Evolutionary conservation across 1,140 invertebrate species (phyloP), one percentile per base, ranked within the genome.

Genomic region (Heliconius hewitsoni): DNA sequence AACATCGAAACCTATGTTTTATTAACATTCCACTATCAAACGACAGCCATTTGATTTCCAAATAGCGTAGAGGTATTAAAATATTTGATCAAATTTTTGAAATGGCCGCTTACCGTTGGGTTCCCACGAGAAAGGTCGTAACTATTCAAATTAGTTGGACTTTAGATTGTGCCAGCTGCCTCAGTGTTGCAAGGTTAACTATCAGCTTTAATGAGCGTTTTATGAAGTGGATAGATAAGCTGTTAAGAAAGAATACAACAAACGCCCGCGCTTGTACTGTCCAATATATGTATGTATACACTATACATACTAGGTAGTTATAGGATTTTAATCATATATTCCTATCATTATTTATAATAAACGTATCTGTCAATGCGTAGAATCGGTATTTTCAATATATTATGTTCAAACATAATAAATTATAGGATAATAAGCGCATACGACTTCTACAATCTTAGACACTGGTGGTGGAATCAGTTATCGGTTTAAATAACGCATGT

Each of bases 51-150:
- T 76, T 72, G 50, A 71, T 71, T 71, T 72, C 70, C 70, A 77
- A 76, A 76, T 42, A 71, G 23, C 66, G 30, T 72, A 72, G 19
- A 57, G 23, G 23, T 81, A 84, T 79, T 79, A 82, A 82, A 84
- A 84, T 82, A 71, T 83, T 77, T 83, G 81, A 72, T 80, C 82
- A 84, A 82, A 85, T 85, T 81, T 84, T 83, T 79, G 77, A 77
- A 83, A 82, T 82, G 81, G 71, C 60, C 79, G 71, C 30, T 73
- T 74, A 74, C 70, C 71, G 71, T 71, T 80, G 34, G 34, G 72
- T 85, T 85, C 84, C 84, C 84, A 85, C 82, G 84, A 85, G 84
- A 85, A 85, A 84, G 77, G 79, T 81, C 84, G 81, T 78, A 83
- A 78, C 74, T 85, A 85, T 85, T 85, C 84, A 85, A 85, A 85